These are phyloP conservation scores for Pangasius macronema DNA, from an alignment of 2,797 vertebrate species.

Conservation along the genomic window DNA sequence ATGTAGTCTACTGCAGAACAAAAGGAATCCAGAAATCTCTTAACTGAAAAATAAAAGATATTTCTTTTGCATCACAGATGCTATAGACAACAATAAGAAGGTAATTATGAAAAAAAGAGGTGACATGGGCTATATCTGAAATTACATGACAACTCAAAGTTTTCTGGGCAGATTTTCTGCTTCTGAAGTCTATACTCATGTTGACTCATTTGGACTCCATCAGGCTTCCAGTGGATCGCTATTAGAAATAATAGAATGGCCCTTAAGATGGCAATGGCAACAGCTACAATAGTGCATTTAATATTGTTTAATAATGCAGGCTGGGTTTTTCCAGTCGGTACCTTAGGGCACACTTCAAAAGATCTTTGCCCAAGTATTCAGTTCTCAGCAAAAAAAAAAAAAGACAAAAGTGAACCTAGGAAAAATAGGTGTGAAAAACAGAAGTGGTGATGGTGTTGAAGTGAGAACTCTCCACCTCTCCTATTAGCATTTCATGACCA, in stretches of 20 bases:
- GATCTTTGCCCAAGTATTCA: not conserved
- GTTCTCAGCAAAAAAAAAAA: not conserved
- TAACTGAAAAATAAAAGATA: not conserved
- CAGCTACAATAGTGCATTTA: too few relatives aligned
- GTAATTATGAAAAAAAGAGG: not conserved
- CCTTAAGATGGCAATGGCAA: not conserved
- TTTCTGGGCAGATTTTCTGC: too few relatives aligned
- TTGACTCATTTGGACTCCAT: not conserved
- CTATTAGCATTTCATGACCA: conserved; percentile 18
- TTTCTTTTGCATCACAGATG: not conserved
- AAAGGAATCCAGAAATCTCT: not conserved
- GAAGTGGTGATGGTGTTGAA: not conserved
- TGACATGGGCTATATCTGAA: not conserved
- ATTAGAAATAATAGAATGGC: not conserved
- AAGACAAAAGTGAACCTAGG: not conserved
- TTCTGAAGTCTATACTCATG: not conserved
- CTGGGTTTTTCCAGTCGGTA: not conserved
- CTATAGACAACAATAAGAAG: not conserved
- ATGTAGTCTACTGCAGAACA: not conserved
- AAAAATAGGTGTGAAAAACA: conserved; percentile 13
- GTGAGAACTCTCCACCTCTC: not conserved
- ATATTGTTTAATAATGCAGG: not conserved
- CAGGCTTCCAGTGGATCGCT: not conserved
- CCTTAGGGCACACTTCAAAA: not conserved
- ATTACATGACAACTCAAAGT: not conserved